Base-by-base conservation (phyloP, 1,140 invertebrate species). In the Campodea augens region DNA sequence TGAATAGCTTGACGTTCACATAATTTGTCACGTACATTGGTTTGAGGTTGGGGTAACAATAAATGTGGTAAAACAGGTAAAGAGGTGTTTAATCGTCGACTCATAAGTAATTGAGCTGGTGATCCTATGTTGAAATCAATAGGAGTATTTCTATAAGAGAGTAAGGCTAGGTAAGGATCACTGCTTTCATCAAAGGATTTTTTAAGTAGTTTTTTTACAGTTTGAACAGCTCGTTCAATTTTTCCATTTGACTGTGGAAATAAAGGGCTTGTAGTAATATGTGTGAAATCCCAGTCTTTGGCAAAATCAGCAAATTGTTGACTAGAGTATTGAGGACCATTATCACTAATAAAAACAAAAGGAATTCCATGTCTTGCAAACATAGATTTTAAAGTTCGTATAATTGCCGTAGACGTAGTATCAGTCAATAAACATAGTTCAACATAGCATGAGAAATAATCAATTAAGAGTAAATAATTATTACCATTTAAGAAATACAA, bases 301-400 rank as follows among this genome's bases (percentile, higher is more conserved):
- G 52, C 32, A 29, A 59, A 60, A n/a, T 47, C 27, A 20, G 23
- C 27, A 36, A 60, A 60, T 18, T 52, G 32, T 5, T 20, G 3
- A 18, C 24, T 43, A 5, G 38, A 5, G 25, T 51, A 56, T 42
- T 56, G 55, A 4, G 56, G 48, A 7, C 48, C 53, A 47, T 55
- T 54, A 38, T 57, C 53, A 20, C 23, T 48, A 12, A 44, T 44
- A 12, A 50, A 15, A 20, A 22, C 43, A 24, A 42, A 40, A 2
- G 49, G 46, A 18, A 49, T 40, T 21, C 48, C 48, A 19, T 40
- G 45, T 15, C 38, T 18, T 22, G 48, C 3, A 25, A 46, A 49
- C 5, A 42, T 13, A 15, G 27, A 32, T 15, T 32, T 32, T 15
- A 32, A 15, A 7, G 7, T 32, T 10, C 7, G 7, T 32, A 32